These are phyloP conservation scores for Blastobasis lacticolella DNA, from an alignment of 2,888 invertebrate genomes.

Conservation along the genomic window DNA sequence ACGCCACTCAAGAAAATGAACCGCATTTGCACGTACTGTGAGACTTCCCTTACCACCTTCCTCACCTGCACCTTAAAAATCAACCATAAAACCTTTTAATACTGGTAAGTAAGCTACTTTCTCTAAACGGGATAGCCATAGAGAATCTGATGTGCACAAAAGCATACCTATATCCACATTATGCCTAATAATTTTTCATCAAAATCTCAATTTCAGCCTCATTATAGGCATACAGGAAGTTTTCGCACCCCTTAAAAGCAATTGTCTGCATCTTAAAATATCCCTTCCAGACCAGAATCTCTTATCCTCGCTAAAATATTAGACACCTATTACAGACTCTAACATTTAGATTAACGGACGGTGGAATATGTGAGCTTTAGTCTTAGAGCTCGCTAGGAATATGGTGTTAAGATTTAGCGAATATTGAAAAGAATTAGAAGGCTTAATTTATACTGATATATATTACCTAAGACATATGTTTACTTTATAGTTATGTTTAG, in stretches of 20 bases:
- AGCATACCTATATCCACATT: slow-evolving; percentile 60
- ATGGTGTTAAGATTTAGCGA: neutral
- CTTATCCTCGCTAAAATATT: neutral
- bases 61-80: neutral
- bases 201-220: slow-evolving; percentile 32
- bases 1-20: too few species aligned
- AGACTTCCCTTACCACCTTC: too few species aligned
- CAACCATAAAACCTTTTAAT: too few species aligned
- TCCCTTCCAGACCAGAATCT: neutral
- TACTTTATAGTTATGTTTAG: too few species aligned
- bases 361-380: neutral
- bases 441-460: too few species aligned
- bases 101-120: too few species aligned
- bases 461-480: too few species aligned
- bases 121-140: too few species aligned
- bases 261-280: neutral
- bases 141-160: neutral
- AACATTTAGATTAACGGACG: slow-evolving; percentile 1
- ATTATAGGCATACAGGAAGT: slow-evolving; percentile 35
- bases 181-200: slow-evolving; percentile 41
- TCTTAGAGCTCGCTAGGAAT: neutral
- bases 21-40: too few species aligned
- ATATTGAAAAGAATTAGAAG: neutral
- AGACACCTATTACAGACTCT: neutral
- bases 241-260: slow-evolving; percentile 15